Evolutionary conservation across 2,113 vertebrate genomes (phyloP), one percentile per base, ranked within the genome.

Genomic region (Eclectus roratus): DNA sequence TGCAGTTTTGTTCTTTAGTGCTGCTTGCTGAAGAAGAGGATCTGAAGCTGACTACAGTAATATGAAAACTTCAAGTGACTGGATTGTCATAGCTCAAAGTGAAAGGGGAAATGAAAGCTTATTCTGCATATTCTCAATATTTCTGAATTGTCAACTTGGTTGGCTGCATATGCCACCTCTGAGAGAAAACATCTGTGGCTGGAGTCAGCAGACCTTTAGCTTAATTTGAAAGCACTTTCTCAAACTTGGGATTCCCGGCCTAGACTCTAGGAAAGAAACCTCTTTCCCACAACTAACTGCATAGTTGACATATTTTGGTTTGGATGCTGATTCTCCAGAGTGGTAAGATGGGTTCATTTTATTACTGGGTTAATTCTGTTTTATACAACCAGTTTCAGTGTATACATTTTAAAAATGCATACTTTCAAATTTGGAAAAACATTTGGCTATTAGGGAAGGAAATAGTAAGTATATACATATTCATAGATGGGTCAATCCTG

Each of bases 141-240:
- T 96, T 95, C 79, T 80, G 68, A 74, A 58, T 91, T 92, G 50
- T 92, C 60, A 81, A 0, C 69, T 90, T 71, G 18, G 39, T 60
- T 94, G 87, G 76, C 68, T 68, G 79, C 10, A 23, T 83, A 50
- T 85, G 50, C 68, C 50, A 88, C 39, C 72, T 64, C 56, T 92
- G 94, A 92, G 82, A 80, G 56, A 78, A 94, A 91, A 78, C 61
- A 94, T 93, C 83, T 94, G 85, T 68, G 47, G 25, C 47, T 91
- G 82, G 29, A 95, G 44, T 64, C 80, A 58, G 80, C n/a, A 74
- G 77, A 81, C 72, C 69, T 96, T 92, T 84, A 71, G 86, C 69
- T 93, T 83, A 74, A 91, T 92, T 89, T 80, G 80, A 86, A 94
- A 93, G 10, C 12, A 68, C 80, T 96, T 94, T 94, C 86, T 88